phyloP scores from a whole-genome alignment of 1,140 invertebrate genomes.

The Eupristina koningsbergeri region DNA sequence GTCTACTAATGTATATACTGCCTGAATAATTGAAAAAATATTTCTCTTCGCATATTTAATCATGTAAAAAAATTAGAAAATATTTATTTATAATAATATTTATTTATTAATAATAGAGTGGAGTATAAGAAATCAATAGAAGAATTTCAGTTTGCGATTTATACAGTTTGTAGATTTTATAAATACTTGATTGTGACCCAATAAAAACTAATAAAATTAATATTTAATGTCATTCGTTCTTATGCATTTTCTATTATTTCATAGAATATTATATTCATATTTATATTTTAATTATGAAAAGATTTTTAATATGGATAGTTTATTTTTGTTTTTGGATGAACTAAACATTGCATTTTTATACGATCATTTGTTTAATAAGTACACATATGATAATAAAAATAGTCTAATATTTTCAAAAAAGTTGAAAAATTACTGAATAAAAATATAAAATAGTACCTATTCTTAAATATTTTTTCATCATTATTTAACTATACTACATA shows the following conservation, averaged over 20 bases:
- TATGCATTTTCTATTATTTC: slow-evolving; percentile 7
- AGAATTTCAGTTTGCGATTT: slow-evolving; percentile 30
- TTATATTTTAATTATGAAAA: background rate
- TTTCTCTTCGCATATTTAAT: background rate
- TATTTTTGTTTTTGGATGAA: background rate
- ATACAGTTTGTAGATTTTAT: slow-evolving; percentile 5
- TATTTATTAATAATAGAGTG: no score
- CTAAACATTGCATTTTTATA: slow-evolving; percentile 5
- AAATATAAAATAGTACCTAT: background rate
- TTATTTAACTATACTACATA: background rate
- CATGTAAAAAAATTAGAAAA: background rate
- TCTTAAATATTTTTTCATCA: slow-evolving; percentile 15
- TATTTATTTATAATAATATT: no score
- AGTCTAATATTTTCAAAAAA: background rate
- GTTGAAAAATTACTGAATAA: slow-evolving; percentile 19
- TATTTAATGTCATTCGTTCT: slow-evolving; percentile 17
- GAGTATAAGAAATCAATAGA: slow-evolving; percentile 12
- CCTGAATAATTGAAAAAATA: background rate
- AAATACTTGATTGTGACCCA: slow-evolving; percentile 1
- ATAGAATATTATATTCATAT: background rate
- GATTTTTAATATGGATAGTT: background rate
- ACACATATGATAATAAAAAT: slow-evolving; percentile 5
- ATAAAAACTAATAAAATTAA: slow-evolving; percentile 27
- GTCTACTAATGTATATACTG: background rate
- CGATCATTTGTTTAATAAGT: slow-evolving; percentile 9